Conservation (phyloP, 2,888 invertebrate genomes). For the Tenthredo distinguenda region DNA sequence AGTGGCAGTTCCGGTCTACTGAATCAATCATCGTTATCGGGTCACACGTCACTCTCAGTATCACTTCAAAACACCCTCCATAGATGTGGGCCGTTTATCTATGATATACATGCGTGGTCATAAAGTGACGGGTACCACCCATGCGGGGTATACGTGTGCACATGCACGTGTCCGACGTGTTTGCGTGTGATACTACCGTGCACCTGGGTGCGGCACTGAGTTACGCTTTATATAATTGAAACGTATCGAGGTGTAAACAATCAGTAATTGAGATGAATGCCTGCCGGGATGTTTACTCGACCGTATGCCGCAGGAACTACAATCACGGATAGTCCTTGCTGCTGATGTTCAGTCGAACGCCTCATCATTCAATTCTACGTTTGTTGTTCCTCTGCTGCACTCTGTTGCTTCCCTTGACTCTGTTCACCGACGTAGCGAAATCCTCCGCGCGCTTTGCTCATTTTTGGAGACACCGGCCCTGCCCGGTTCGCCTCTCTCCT, state of each 20-base stretch:
- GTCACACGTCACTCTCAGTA: slow-evolving; percentile 9
- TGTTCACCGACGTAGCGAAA: background rate
- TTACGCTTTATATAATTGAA: background rate
- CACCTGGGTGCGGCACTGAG: slow-evolving; percentile 22
- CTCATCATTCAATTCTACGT: background rate
- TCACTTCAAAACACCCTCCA: slow-evolving; percentile 22
- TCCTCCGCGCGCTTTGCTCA: background rate
- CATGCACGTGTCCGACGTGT: background rate
- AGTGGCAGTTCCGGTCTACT: slow-evolving; percentile 4
- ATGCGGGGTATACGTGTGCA: background rate
- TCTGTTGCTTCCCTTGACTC: background rate
- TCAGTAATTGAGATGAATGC: slow-evolving; percentile 29
- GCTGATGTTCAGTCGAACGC: background rate
- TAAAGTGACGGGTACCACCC: background rate
- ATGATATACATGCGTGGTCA: background rate
- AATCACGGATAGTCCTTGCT: background rate
- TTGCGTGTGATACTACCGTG: background rate
- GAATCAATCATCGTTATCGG: slow-evolving; percentile 39
- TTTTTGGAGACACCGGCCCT: background rate
- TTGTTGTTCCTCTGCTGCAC: background rate
- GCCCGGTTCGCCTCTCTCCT: background rate
- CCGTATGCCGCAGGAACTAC: slow-evolving; percentile 5
- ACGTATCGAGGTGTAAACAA: slow-evolving; percentile 33
- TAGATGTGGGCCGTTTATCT: background rate
- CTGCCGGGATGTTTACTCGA: slow-evolving; percentile 19